phyloP scores from a whole-genome alignment of 2,888 invertebrate genomes.

The Aphidius colemani region DNA sequence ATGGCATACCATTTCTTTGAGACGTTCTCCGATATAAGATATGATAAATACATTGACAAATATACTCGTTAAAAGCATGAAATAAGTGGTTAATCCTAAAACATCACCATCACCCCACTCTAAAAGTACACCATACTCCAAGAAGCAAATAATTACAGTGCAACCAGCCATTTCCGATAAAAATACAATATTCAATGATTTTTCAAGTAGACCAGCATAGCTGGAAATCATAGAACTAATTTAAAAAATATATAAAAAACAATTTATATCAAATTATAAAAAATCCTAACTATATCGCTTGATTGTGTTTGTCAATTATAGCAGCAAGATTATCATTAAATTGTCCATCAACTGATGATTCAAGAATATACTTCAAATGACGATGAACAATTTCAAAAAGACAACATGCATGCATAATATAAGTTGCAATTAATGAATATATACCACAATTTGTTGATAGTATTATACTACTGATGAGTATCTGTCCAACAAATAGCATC shows the following conservation, averaged over 20 bases:
- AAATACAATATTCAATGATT: slow-evolving; percentile 46
- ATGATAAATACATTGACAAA: slow-evolving; percentile 49
- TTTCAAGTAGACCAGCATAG: slow-evolving; percentile 48
- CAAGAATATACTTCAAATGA: slow-evolving; percentile 33
- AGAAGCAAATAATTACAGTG: slow-evolving; percentile 47
- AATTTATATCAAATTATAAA: background rate
- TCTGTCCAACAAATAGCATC: slow-evolving; percentile 43
- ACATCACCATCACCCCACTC: slow-evolving; percentile 40
- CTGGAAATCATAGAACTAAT: slow-evolving; percentile 31
- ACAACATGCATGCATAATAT: slow-evolving; percentile 46
- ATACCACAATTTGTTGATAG: slow-evolving; percentile 46
- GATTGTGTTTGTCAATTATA: slow-evolving; percentile 31
- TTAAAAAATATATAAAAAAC: background rate
- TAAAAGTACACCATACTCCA: slow-evolving; percentile 46
- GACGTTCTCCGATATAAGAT: slow-evolving; percentile 47
- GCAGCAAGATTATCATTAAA: slow-evolving; percentile 21
- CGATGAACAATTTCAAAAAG: slow-evolving; percentile 43
- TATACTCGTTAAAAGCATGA: slow-evolving; percentile 45
- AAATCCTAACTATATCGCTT: slow-evolving; percentile 31
- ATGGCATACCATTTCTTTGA: slow-evolving; percentile 43
- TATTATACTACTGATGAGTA: slow-evolving; percentile 45
- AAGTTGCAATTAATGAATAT: slow-evolving; percentile 45
- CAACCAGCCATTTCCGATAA: slow-evolving; percentile 48
- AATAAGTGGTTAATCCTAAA: slow-evolving; percentile 45
- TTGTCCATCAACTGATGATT: slow-evolving; percentile 14